Evolutionary conservation across 2,113 vertebrate genomes (phyloP), one percentile per base, ranked within the genome.

Genomic region (Campylomormyrus tamandua): DNA sequence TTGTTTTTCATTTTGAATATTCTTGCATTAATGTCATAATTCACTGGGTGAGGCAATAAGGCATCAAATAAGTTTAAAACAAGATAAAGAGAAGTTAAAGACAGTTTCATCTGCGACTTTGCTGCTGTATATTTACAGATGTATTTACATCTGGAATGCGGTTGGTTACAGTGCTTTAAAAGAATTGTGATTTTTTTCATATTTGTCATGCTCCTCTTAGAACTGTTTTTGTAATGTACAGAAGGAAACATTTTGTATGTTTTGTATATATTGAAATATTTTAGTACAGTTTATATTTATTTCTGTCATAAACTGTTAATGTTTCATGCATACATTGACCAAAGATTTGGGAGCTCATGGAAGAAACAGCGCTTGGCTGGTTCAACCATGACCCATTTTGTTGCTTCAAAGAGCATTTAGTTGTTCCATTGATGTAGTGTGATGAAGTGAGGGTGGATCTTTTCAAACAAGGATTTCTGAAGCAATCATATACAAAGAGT

Each of bases 251-350:
- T 94, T 92, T 93, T 96, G 93, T 95, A 95, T 91, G 91, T 97
- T 94, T 95, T 98, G 96, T 98, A 97, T 91, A 97, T 97, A 95
- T 94, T 94, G 95, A 92, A 96, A 92, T 93, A 91, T 90, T 92
- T 92, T 89, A 88, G 90, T 88, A 90, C 90, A 93, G 89, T 94
- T 94, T 95, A 92, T 98, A 98, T 99, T 98, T 98, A 98, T 97
- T 98, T 97, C 97, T 95, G 95, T 91, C 91, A 92, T 93, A 94
- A 93, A 95, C 93, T 93, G 93, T 95, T 92, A 92, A 93, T 93
- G 92, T 94, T 93, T 95, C 92, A 94, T 92, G 50, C 24, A 93
- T 93, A 46, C 90, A 90, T 93, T 94, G 93, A 95, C 95, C 96
- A 97, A 97, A 97, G 96, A 96, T 89, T 89, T 48, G 21, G 24